These are phyloP conservation scores for Cyanistes caeruleus DNA, from an alignment of 2,113 vertebrate species.

Conservation along the genomic window DNA sequence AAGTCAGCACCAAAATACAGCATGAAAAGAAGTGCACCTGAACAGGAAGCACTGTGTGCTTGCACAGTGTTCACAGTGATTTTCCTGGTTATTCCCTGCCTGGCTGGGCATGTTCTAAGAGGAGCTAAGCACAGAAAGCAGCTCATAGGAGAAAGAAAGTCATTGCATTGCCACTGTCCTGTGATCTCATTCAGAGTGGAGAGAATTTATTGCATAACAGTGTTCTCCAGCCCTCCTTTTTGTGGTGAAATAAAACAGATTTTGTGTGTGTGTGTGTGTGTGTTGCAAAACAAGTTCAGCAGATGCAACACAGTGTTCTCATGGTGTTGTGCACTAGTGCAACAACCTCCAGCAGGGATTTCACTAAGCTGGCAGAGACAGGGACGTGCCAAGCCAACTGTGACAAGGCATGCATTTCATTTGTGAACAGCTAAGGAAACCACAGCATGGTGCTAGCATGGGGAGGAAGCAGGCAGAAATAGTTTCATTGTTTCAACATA, in stretches of 20 bases:
- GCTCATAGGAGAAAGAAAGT: background rate
- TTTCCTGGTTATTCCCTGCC: background rate
- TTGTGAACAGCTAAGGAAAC: background rate
- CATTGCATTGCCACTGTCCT: background rate
- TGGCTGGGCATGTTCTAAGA: background rate
- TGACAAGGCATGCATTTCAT: background rate
- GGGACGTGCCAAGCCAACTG: background rate
- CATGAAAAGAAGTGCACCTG: background rate
- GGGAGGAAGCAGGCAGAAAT: background rate
- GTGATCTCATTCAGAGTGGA: background rate
- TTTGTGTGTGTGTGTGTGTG: background rate
- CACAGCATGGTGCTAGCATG: background rate
- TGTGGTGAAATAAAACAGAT: background rate
- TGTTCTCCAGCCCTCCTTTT: background rate
- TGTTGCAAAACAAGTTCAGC: background rate
- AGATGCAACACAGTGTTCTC: background rate
- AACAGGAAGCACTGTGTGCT: background rate
- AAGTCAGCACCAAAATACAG: background rate
- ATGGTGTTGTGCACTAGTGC: background rate
- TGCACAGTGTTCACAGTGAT: background rate
- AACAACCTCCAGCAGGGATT: background rate
- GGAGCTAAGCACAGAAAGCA: background rate
- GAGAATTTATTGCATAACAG: background rate
- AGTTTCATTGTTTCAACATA: background rate
- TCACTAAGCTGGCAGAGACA: background rate